Evolutionary conservation across 1,140 invertebrate species (phyloP), one percentile per base, ranked within the genome.

Genomic region (Andricus grossulariae): DNA sequence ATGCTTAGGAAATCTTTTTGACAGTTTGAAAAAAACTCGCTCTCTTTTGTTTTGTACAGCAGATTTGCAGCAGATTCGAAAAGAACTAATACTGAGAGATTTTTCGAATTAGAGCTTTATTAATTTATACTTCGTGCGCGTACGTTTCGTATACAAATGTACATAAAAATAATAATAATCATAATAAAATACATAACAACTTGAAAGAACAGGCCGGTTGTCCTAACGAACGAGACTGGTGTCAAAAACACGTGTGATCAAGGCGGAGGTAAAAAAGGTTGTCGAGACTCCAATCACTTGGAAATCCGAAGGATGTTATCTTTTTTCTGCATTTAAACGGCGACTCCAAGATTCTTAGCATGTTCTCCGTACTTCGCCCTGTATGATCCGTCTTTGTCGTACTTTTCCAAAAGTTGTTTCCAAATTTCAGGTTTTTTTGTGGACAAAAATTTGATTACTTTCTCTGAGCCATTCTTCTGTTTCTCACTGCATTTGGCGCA

Each of bases 401-500:
- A 95, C 83, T 94, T 94, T 2, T 82, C 88, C 39, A 90, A 85
- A 11, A 95, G 81, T 8, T 92, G 80, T 3, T 92, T 86, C 94
- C 94, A 95, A 71, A 92, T 84, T 0, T 92, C 91, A 2, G 87
- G 88, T 73, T 94, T 93, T 7, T 95, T 92, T n/a, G 93, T 89
- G 50, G 93, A 92, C 50, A 94, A 80, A 50, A 85, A 88, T 19
- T 89, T 90, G 45, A 94, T 92, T 0, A 94, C 91, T 79, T 92
- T 93, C 15, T 92, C 88, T 0, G 92, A 86, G 15, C 92, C 92
- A 0, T 91, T 80, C 57, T 89, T 91, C 80, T 95, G 94, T 21
- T 88, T 90, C 3, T 93, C 91, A 25, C 92, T 93, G 77, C 94
- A 95, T 85, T 94, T 95, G 11, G 75, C 81, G 80, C 95, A 95